These are phyloP conservation scores for Pipistrellus pipistrellus DNA, from an alignment of 2,797 vertebrate species.

Conservation along the genomic window DNA sequence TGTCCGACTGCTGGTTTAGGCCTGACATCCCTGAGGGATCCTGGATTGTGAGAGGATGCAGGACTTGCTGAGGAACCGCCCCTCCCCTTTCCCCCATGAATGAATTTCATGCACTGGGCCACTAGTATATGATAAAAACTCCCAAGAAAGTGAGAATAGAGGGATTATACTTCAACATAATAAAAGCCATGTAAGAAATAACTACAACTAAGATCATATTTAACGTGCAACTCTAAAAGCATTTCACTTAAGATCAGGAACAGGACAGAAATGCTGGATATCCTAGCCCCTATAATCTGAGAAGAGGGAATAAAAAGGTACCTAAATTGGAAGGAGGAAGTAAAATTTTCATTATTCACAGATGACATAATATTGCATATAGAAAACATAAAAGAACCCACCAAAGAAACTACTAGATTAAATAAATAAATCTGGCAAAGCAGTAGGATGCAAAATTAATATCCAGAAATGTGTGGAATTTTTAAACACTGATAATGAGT, in stretches of 20 bases:
- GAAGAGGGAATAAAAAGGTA: neutral
- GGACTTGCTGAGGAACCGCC: no score
- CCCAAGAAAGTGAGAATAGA: neutral
- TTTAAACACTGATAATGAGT: neutral
- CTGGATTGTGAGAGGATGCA: no score
- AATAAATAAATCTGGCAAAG: neutral
- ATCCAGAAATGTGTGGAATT: neutral
- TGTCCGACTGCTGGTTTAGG: no score
- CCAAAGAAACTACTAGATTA: neutral
- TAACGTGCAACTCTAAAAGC: neutral
- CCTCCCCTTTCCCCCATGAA: fast-evolving
- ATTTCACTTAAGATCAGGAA: neutral
- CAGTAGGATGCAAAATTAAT: neutral
- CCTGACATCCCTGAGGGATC: no score
- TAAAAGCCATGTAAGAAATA: neutral
- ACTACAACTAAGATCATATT: neutral
- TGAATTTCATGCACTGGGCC: no score
- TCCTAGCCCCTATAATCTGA: neutral
- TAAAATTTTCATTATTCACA: neutral
- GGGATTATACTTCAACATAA: neutral
- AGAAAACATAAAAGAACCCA: neutral
- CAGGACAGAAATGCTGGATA: neutral
- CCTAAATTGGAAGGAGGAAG: neutral
- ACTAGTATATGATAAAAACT: no score
- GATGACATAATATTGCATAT: neutral